A percentile compares a stretch with the other conserved stretches of the same genome.
Evolutionary conservation across 2,113 vertebrate genomes (phyloP).

Genomic region (Garra rufa): DNA sequence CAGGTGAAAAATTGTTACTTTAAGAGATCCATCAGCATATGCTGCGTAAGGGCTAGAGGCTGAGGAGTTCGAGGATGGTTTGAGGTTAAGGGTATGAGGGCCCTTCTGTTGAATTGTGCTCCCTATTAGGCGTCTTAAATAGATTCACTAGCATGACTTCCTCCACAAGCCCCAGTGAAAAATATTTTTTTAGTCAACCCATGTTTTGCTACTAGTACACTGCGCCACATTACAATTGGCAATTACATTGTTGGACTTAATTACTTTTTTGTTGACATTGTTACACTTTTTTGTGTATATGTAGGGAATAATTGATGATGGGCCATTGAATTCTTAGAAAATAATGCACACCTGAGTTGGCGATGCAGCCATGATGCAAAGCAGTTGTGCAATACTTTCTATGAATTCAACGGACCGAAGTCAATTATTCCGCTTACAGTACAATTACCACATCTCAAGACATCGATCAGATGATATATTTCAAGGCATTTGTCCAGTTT

Average conservation of each 20-base stretch:
- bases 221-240: not conserved
- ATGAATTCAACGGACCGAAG: too few species aligned
- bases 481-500: too few species aligned
- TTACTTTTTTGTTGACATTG: too few species aligned
- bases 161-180: not conserved
- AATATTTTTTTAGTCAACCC: not conserved
- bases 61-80: not conserved
- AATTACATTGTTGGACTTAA: not conserved
- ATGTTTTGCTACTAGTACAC: not conserved
- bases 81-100: not conserved
- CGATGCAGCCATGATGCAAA: too few species aligned
- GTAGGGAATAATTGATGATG: too few species aligned
- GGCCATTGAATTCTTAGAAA: too few species aligned
- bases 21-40: conserved; percentile 38
- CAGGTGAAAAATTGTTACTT: conserved; percentile 30
- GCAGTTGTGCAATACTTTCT: too few species aligned
- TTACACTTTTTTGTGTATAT: too few species aligned
- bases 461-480: too few species aligned
- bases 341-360: too few species aligned
- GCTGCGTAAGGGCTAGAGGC: conserved; percentile 2
- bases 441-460: too few species aligned
- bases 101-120: not conserved
- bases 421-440: too few species aligned
- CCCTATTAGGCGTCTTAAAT: not conserved
- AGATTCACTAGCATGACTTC: not conserved